Percentiles rank a stretch among this genome's conserved stretches.
These are phyloP conservation scores for Hemithea aestivaria DNA, from an alignment of 2,888 invertebrate genomes.

Conservation along the genomic window DNA sequence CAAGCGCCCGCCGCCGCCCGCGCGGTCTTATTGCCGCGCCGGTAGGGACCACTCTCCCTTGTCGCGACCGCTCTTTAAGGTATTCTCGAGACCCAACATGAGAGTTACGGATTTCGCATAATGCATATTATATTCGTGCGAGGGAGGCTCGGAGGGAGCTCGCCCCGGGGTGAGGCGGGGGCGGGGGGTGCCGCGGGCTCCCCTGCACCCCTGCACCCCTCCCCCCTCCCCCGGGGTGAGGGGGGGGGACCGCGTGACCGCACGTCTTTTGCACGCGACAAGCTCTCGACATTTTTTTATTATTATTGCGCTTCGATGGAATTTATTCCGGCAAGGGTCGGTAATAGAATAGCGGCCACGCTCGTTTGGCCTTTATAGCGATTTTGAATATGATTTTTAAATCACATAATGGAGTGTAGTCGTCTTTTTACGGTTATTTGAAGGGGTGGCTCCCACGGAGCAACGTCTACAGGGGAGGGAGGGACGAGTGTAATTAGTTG, in stretches of 20 bases:
- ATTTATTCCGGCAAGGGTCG: slow-evolving; percentile 67
- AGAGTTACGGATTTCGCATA: slow-evolving; percentile 79
- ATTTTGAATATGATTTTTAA: slow-evolving; percentile 77
- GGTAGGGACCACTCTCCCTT: slow-evolving; percentile 29
- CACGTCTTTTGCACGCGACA: slow-evolving; percentile 78
- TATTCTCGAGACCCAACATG: slow-evolving; percentile 66
- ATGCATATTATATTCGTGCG: slow-evolving; percentile 75
- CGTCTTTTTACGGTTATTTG: slow-evolving; percentile 62
- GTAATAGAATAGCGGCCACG: slow-evolving; percentile 64
- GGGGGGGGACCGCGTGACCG: slow-evolving; percentile 61
- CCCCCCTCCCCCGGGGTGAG: slow-evolving; percentile 19
- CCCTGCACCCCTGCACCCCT: too few relatives aligned
- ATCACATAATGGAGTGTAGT: slow-evolving; percentile 72
- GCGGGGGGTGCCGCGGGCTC: slow-evolving; percentile 25
- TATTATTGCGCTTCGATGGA: slow-evolving; percentile 78
- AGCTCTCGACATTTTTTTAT: slow-evolving; percentile 78
- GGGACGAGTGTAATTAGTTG: slow-evolving; percentile 21
- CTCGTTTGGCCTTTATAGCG: slow-evolving; percentile 59
- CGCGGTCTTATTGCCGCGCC: slow-evolving; percentile 1
- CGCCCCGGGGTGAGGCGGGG: slow-evolving; percentile 26
- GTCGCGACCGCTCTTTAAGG: slow-evolving; percentile 44
- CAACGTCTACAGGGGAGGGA: slow-evolving; percentile 1
- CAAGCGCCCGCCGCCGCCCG: slow-evolving; percentile 19
- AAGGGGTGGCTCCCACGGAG: slow-evolving; percentile 36
- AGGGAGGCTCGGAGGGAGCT: slow-evolving; percentile 44